These are phyloP conservation scores for Catagonus wagneri DNA, from an alignment of 2,113 vertebrate genomes.

Conservation along the genomic window DNA sequence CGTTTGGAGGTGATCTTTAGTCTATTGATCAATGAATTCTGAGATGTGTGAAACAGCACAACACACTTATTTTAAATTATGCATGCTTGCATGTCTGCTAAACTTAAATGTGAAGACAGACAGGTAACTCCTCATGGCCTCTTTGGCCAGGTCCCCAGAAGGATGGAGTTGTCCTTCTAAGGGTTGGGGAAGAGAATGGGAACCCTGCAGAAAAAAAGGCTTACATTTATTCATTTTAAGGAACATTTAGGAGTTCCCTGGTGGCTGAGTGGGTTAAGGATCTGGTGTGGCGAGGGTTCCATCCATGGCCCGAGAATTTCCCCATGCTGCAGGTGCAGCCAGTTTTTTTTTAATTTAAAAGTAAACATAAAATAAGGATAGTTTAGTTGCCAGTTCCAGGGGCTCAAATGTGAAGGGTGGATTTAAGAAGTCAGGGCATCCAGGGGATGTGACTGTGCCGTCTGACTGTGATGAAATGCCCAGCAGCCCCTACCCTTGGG, in stretches of 20 bases:
- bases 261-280: no score
- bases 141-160: not conserved
- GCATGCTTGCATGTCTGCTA: not conserved
- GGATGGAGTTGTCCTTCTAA: not conserved
- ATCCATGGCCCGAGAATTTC: no score
- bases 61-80: not conserved
- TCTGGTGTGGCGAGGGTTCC: no score
- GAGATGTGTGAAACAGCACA: not conserved
- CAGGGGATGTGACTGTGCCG: not conserved
- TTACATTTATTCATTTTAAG: not conserved
- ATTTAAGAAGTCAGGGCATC: not conserved
- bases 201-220: not conserved
- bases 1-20: not conserved
- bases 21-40: not conserved
- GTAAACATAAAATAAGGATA: no score
- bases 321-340: no score
- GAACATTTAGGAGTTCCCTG: not conserved
- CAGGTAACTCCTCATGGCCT: not conserved
- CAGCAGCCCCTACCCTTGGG: not conserved
- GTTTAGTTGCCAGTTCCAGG: not conserved
- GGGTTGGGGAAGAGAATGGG: not conserved
- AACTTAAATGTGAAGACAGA: not conserved
- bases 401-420: not conserved
- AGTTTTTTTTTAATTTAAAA: no score
- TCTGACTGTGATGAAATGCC: fast-evolving